These are phyloP conservation scores for Bubo scandiacus DNA, from an alignment of 2,113 vertebrate species.

Conservation along the genomic window DNA sequence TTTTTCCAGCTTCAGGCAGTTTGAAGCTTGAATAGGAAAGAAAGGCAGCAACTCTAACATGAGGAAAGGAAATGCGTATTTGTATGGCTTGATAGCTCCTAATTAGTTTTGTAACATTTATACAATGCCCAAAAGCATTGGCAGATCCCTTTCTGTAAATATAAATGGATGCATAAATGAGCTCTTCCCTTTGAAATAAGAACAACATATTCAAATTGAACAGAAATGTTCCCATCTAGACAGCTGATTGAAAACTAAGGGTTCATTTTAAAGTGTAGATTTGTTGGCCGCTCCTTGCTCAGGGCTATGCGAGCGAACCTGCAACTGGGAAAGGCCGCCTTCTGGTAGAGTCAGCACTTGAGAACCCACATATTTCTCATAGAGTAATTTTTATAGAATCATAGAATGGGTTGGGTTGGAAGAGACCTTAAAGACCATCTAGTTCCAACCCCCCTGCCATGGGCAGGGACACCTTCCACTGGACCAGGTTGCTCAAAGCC, in stretches of 20 bases:
- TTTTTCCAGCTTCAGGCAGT: not conserved
- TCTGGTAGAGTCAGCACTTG: not conserved
- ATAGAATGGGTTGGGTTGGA: no score
- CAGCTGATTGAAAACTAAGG: not conserved
- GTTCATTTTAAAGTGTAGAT: not conserved
- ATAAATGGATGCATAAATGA: not conserved
- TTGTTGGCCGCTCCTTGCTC: not conserved
- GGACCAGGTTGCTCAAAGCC: no score
- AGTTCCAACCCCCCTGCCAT: no score
- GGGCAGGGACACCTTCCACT: no score
- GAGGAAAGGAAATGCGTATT: not conserved
- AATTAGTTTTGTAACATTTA: conserved; percentile 4
- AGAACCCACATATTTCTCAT: not conserved
- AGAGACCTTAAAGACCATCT: no score
- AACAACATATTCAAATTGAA: not conserved
- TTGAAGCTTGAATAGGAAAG: not conserved
- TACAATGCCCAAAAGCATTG: not conserved
- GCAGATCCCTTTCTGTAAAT: not conserved
- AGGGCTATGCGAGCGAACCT: not conserved
- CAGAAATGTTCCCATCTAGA: not conserved
- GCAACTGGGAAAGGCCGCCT: not conserved
- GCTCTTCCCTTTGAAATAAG: not conserved
- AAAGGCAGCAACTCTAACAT: not conserved
- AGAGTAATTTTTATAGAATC: not conserved
- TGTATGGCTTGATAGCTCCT: not conserved